Base-by-base conservation (phyloP, 2,797 vertebrate species). In the Centropyge bicolor region DNA sequence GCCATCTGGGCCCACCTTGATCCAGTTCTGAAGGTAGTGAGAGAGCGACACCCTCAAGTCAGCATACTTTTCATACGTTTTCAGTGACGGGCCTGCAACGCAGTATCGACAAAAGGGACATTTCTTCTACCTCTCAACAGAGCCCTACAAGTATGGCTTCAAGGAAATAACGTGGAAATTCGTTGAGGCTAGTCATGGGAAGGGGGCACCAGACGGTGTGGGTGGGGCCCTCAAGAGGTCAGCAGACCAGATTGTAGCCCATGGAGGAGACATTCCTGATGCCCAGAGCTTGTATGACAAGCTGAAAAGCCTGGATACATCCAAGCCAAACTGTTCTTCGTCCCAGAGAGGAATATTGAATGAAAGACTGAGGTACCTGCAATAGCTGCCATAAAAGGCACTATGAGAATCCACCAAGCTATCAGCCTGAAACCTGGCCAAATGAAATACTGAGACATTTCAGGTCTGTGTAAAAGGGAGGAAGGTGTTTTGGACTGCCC, bases 401-500 rank as follows among this genome's bases (percentile, higher is more conserved):
- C 79, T 40, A 80, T 80, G 74, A 63, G 52, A 68, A 83, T 83
- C 54, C 81, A 78, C 35, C 81, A 86, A 76, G 68, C 52, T 6
- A 79, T 82, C 66, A 82, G 72, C 66, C 9, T 76, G 45, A 76
- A 14, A 81, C 62, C 74, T 2, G 45, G 68, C 60, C 54, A 78
- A 6, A 78, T 81, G 64, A 77, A 80, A 16, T 83, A 74, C 69
- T 55, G 80, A 74, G 70, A 84, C 63, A 72, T 78, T 67, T 75
- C 65, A 71, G 81, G 67, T 73, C 67, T 79, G 70, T 70, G 74
- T 70, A 74, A 78, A 76, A 82, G 71, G 68, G 63, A 79, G n/a
- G 71, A 82, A 79, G 76, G 72, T 72, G 76, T 85, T 75, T 78
- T 76, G 63, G 80, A 78, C 70, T 81, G 70, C 7, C 70, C 70